These are phyloP conservation scores for Sebastes hubbsi DNA, from an alignment of 2,797 vertebrate genomes.

Conservation along the genomic window DNA sequence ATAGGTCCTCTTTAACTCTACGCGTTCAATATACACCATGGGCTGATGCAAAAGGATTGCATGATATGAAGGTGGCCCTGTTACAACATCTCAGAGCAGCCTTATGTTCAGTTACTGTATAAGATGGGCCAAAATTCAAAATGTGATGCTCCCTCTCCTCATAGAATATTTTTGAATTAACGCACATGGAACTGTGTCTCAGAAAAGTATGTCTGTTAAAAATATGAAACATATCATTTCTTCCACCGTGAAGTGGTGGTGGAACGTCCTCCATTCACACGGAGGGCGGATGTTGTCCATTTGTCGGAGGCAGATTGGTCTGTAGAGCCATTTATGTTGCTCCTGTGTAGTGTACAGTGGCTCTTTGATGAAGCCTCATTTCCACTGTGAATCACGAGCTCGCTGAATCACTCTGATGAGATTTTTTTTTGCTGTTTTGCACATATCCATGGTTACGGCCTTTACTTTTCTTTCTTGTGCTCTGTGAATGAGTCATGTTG, in stretches of 20 bases:
- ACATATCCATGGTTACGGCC: conserved; percentile 68
- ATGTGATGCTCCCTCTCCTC: conserved; percentile 12
- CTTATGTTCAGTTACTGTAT: conserved; percentile 1
- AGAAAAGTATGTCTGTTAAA: conserved; percentile 7
- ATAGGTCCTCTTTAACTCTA: conserved; percentile 1
- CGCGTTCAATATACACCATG: conserved; percentile 40
- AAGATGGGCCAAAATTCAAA: conserved; percentile 13
- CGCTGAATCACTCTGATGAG: conserved; percentile 58
- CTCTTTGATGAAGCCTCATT: conserved; percentile 60
- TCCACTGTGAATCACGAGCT: conserved; percentile 77
- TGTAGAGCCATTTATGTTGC: conserved; percentile 50
- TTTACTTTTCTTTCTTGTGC: conserved; percentile 21
- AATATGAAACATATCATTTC: conserved; percentile 52
- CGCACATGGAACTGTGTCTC: background rate
- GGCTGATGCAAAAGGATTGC: conserved; percentile 50
- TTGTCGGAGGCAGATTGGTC: conserved; percentile 29
- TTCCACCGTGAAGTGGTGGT: conserved; percentile 20
- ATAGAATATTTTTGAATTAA: conserved; percentile 8
- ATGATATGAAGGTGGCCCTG: conserved; percentile 50
- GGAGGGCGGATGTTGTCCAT: conserved; percentile 48
- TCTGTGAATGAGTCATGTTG: conserved; percentile 54
- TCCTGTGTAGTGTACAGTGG: conserved; percentile 32
- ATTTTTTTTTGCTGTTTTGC: conserved; percentile 66
- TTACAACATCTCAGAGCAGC: conserved; percentile 6
- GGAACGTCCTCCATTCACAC: conserved; percentile 23